phyloP scores from a whole-genome alignment of 2,888 invertebrate genomes.

The Itoplectis maculator region DNA sequence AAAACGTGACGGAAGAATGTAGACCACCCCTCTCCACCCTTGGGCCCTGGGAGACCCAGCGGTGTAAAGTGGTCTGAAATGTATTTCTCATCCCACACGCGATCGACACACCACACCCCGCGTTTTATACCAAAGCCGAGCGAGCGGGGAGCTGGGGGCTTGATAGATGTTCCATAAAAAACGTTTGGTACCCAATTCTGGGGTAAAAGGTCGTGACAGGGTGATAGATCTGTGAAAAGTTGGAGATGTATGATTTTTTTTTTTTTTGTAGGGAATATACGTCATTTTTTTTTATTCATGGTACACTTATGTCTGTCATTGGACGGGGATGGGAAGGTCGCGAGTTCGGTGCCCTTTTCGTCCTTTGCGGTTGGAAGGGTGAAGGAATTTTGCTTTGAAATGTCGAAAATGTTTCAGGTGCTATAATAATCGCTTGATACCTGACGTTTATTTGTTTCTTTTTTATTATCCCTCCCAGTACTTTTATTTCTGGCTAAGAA shows the following conservation, averaged over 20 bases:
- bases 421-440: too few species aligned
- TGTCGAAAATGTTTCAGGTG: too few species aligned
- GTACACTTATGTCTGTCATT: neutral
- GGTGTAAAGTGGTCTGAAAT: slow-evolving; percentile 12
- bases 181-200: slow-evolving; percentile 8
- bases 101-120: neutral
- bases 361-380: too few species aligned
- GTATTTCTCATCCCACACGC: neutral
- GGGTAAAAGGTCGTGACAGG: neutral
- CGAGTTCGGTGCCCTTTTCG: too few species aligned
- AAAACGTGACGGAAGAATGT: neutral
- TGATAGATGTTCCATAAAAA: slow-evolving; percentile 20
- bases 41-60: neutral
- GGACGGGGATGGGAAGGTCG: too few species aligned
- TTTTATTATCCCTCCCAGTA: too few species aligned
- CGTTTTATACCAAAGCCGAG: neutral
- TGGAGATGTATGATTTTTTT: neutral
- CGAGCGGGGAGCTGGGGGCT: neutral
- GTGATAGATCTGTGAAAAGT: neutral
- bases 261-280: neutral
- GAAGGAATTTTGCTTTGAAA: too few species aligned
- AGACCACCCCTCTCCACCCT: too few species aligned
- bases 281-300: neutral
- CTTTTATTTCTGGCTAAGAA: too few species aligned
- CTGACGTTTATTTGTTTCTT: too few species aligned